These are phyloP conservation scores for Pseudococcus jackbeardsleyi DNA, from an alignment of 2,888 invertebrate genomes.

Conservation along the genomic window DNA sequence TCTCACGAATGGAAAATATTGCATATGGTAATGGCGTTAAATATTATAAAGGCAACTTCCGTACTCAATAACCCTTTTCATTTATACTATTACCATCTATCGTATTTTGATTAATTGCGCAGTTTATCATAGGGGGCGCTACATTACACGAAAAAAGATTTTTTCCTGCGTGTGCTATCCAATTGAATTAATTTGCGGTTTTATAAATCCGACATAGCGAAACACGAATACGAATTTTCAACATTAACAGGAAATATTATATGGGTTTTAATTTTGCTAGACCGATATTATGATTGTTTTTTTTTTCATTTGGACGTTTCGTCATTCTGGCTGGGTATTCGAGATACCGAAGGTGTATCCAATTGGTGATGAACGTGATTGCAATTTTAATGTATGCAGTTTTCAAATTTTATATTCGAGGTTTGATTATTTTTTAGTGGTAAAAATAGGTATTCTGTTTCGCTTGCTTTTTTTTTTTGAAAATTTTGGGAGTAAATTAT, in stretches of 20 bases:
- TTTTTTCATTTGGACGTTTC: background rate
- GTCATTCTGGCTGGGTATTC: background rate
- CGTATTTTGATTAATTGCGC: slow-evolving; percentile 63
- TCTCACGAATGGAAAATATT: slow-evolving; percentile 62
- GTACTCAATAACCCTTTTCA: slow-evolving; percentile 63
- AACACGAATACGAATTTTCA: slow-evolving; percentile 16
- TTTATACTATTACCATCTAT: slow-evolving; percentile 61
- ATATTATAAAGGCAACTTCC: slow-evolving; percentile 64
- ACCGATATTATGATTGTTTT: background rate
- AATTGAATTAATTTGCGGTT: slow-evolving; percentile 63
- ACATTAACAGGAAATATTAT: background rate
- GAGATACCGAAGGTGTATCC: background rate
- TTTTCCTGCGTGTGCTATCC: slow-evolving; percentile 21
- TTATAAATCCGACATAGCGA: slow-evolving; percentile 12
- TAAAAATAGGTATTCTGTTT: too few species aligned
- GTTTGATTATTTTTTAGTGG: too few species aligned
- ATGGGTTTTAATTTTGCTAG: background rate
- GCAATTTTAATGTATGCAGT: background rate
- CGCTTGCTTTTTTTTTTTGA: too few species aligned
- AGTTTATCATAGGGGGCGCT: slow-evolving; percentile 63
- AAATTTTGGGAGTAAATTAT: too few species aligned
- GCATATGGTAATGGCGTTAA: slow-evolving; percentile 63
- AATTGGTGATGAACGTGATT: background rate
- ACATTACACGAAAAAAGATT: slow-evolving; percentile 41
- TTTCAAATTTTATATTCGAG: too few species aligned